Evolutionary conservation across 2,797 vertebrate species (phyloP), one percentile per base, ranked within the genome.

Genomic region (Fringilla coelebs): DNA sequence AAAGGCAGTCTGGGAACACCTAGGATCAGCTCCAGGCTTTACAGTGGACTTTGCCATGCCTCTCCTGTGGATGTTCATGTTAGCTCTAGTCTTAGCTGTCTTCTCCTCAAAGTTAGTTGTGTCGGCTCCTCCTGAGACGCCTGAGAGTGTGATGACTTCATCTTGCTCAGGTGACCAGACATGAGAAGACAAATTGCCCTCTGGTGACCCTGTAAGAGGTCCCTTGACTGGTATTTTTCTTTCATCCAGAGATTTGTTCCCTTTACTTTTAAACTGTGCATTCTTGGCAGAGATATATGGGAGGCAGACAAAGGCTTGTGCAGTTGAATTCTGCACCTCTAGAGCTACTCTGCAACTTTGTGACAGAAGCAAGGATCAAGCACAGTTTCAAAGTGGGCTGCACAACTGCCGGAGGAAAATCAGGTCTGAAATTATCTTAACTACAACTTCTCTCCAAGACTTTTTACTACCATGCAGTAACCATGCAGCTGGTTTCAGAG

Each of bases 241-340:
- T 60, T 71, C 6, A 1, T 48, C 20, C 18, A 45, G 65, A 67
- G 18, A 46, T 78, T 51, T 83, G 6, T 55, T 52, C 6, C 5
- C 18, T 65, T 41, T 65, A 28, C 5, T 29, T 88, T 84, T 52
- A 55, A 48, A 36, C 19, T 43, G 4, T 43, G 7, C 6, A 4
- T 46, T 81, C 28, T 88, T 65, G 57, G 26, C 6, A 9, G 34
- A 43, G 45, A 60, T 26, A 11, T 8, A 57, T 13, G 17, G 26
- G 52, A 71, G 1, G 2, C 2, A 24, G n/a, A 18, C 21, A 67
- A 76, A 77, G 29, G 20, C 19, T 67, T 1, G 0, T 36, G 32
- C 8, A 43, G 36, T 13, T 60, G 21, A 71, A 1, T 12, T 74
- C 55, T 75, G 21, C 18, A 58, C 5, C 26, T 85, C 40, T 89